A percentile compares a stretch with the other conserved stretches of the same genome.
phyloP scores from a whole-genome alignment of 2,113 vertebrate genomes.

The Pelusios castaneus region DNA sequence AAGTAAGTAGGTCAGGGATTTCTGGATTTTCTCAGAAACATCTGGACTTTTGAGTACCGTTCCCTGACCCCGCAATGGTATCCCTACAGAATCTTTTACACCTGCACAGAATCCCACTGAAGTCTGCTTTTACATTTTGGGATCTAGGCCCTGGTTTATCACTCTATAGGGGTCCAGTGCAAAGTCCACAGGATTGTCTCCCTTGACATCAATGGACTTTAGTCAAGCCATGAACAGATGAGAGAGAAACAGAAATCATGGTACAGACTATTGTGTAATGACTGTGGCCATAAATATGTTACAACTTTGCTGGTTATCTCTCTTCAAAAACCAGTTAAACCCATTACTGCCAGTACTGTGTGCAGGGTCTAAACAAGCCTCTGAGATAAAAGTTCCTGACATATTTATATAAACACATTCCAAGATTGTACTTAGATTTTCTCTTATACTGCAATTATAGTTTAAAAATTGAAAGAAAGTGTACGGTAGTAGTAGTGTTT shows the following conservation, averaged over 20 bases:
- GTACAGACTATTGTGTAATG: not conserved
- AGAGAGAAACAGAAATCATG: not conserved
- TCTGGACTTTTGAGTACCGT: not conserved
- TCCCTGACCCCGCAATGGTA: not conserved
- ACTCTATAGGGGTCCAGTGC: not conserved
- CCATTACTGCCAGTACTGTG: not conserved
- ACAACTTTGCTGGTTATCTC: not conserved
- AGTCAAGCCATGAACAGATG: not conserved
- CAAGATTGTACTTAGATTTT: not conserved
- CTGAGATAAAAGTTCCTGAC: not conserved
- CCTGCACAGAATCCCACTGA: not conserved
- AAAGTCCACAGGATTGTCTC: not conserved
- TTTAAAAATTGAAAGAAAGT: not conserved
- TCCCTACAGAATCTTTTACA: not conserved
- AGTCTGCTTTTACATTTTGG: not conserved
- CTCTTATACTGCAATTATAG: not conserved
- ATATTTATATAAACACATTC: not conserved
- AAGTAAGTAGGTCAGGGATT: too few species aligned
- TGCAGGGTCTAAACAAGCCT: not conserved
- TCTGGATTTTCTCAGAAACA: too few species aligned
- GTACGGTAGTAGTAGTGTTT: not conserved
- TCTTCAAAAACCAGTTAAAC: not conserved
- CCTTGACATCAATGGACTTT: not conserved
- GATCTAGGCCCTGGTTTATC: not conserved
- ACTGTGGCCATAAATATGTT: not conserved